These are phyloP conservation scores for Coelopa frigida DNA, from an alignment of 1,140 invertebrate genomes.

Conservation along the genomic window DNA sequence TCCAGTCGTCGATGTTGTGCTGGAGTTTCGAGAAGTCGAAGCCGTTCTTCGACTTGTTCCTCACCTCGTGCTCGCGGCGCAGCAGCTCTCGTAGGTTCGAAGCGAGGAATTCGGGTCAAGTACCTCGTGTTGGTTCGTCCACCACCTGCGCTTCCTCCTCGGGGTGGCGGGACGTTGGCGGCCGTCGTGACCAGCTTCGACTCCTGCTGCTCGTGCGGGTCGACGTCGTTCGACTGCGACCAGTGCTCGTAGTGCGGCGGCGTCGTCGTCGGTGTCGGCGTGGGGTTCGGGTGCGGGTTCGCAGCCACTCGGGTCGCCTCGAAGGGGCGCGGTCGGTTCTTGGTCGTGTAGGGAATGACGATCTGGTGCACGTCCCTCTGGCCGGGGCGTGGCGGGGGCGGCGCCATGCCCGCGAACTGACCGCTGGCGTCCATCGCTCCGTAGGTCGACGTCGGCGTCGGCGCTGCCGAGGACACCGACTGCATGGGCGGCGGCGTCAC, in stretches of 20 bases:
- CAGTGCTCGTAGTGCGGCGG: conserved; percentile 17
- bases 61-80: conserved; percentile 31
- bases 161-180: conserved; percentile 21
- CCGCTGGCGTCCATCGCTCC: conserved; percentile 36
- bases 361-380: conserved; percentile 60
- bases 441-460: conserved; percentile 38
- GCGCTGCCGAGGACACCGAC: conserved; percentile 24
- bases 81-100: conserved; percentile 36
- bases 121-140: conserved; percentile 26
- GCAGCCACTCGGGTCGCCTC: conserved; percentile 28
- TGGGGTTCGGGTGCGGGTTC: conserved; percentile 22
- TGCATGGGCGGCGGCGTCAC: background rate
- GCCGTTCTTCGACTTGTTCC: conserved; percentile 28
- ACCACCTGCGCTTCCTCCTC: conserved; percentile 19
- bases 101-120: conserved; percentile 41
- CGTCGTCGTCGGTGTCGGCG: conserved; percentile 15
- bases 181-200: conserved; percentile 43
- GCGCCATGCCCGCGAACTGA: conserved; percentile 35
- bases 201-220: conserved; percentile 44
- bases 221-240: conserved; percentile 25
- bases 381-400: conserved; percentile 33
- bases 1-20: conserved; percentile 79
- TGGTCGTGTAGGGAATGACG: conserved; percentile 67
- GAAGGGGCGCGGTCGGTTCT: conserved; percentile 53
- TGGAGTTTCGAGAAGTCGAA: conserved; percentile 67